Conservation (phyloP, 2,888 invertebrate species). For the Troides aeacus region DNA sequence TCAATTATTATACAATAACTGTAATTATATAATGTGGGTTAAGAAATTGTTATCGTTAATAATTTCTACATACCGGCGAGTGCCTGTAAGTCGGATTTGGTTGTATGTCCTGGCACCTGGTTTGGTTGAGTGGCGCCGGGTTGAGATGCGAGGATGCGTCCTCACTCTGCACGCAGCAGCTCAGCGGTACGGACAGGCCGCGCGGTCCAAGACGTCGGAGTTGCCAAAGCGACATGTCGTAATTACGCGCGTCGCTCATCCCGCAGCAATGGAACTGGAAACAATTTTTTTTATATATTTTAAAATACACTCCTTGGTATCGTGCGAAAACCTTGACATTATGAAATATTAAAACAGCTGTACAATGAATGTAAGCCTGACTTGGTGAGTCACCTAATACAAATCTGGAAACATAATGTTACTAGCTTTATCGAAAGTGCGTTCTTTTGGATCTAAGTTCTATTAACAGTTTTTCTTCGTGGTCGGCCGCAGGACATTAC, state of each 20-base stretch:
- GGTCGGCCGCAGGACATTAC: too few species aligned
- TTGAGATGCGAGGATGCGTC: slow-evolving; percentile 83
- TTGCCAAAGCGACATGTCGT: slow-evolving; percentile 90
- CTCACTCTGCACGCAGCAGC: slow-evolving; percentile 84
- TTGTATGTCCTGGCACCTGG: slow-evolving; percentile 84
- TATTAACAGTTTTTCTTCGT: too few species aligned
- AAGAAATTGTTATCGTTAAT: background rate
- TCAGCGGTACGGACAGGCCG: slow-evolving; percentile 83
- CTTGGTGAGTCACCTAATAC: too few species aligned
- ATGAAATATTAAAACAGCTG: too few species aligned
- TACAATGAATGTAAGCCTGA: too few species aligned
- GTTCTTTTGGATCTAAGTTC: too few species aligned
- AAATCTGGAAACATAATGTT: too few species aligned
- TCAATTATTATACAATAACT: too few species aligned
- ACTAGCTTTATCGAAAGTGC: too few species aligned
- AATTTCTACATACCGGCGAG: slow-evolving; percentile 68
- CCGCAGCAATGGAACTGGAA: slow-evolving; percentile 89
- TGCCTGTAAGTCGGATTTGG: slow-evolving; percentile 81
- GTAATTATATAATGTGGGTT: too few species aligned
- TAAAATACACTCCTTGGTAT: background rate
- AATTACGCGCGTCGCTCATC: slow-evolving; percentile 87
- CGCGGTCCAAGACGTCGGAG: slow-evolving; percentile 86
- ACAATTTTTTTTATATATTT: too few species aligned
- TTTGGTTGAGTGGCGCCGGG: slow-evolving; percentile 86
- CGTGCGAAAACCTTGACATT: background rate